Evolutionary conservation across 2,113 vertebrate genomes (phyloP), one percentile per base, ranked within the genome.

Genomic region (Silurus glanis): DNA sequence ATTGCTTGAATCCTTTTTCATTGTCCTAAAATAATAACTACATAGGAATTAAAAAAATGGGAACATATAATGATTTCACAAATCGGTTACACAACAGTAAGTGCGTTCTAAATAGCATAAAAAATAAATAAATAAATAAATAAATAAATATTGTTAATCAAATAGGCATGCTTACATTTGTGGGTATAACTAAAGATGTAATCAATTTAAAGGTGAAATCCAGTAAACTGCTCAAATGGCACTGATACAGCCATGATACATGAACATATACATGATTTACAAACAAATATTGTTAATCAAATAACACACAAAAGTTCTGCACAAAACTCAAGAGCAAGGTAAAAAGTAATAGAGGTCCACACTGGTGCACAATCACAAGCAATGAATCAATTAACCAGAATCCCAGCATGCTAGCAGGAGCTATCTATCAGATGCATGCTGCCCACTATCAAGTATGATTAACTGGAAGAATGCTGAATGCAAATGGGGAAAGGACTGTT

Each of bases 381-480:
- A 75, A 9, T 23, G 21, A 79, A 64, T 74, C 21, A 45, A 86
- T 67, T 5, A 53, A 67, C 69, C 82, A 75, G 49, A 80, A 59
- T 56, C 84, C 62, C 64, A 85, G 72, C 59, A 49, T 56, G 74
- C 85, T 81, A 76, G 78, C 76, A 69, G 59, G 59, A n/a, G 6
- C n/a, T 45, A 84, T 84, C 51, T 56, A 64, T 45, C 82, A 72
- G 69, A 83, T 0, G 23, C 61, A 71, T 66, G 85, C 82, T 72
- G 47, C 61, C 82, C 58, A 72, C 55, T 66, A 76, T 75, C 58
- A 67, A 28, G 55, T 86, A 59, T 82, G 85, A 86, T 86, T 84
- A 89, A 89, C 76, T 75, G 58, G 49, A 64, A 59, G 58, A 58
- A 14, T 37, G 59, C 45, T 62, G 64, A 67, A 86, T 45, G 78